Evolutionary conservation across 2,888 invertebrate genomes (phyloP), one percentile per base, ranked within the genome.

Genomic region (Agrilus mali): DNA sequence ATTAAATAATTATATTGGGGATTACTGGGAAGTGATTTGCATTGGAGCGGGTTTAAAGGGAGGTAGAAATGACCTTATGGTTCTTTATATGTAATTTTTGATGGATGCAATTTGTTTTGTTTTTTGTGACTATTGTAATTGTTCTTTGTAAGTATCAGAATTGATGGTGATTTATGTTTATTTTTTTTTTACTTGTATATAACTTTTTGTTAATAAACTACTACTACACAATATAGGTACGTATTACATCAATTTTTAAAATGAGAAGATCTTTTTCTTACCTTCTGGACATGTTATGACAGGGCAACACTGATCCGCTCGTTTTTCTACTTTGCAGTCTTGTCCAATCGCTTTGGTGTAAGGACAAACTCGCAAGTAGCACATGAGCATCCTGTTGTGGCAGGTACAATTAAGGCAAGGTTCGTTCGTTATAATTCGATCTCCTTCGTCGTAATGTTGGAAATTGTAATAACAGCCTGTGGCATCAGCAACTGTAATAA

Each of bases 341-440:
- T 90, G 87, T 50, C 92, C 92, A 57, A 93, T 88, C 16, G 90
- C 85, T 66, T 92, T 92, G 36, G 89, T 88, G 71, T 90, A 93
- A 34, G 93, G 93, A 61, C 93, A 94, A 20, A 93, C 90, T 61
- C 88, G 73, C 55, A 94, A 74, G 70, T 90, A 93, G 66, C 93
- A 94, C 92, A 93, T 92, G 49, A 94, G 76, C 89, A 92, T 92
- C 62, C 83, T 81, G 63, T 90, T 89, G 73, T 89, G 88, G 68
- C 93, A 94, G 53, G 93, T 93, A 70, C 93, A 94, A 70, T 94
- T 94, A 52, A 94, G 75, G 67, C 93, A 93, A 55, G 93, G 92
- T 67, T 94, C 93, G 72, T 92, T 92, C 55, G 93, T 93, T 70
- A 88, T 76, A 63, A 94, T 93, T 63, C 90, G 78, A 67, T 92